These are phyloP conservation scores for Patiria miniata DNA, from an alignment of 35 echinoderm and acorn worm species.

Conservation along the genomic window DNA sequence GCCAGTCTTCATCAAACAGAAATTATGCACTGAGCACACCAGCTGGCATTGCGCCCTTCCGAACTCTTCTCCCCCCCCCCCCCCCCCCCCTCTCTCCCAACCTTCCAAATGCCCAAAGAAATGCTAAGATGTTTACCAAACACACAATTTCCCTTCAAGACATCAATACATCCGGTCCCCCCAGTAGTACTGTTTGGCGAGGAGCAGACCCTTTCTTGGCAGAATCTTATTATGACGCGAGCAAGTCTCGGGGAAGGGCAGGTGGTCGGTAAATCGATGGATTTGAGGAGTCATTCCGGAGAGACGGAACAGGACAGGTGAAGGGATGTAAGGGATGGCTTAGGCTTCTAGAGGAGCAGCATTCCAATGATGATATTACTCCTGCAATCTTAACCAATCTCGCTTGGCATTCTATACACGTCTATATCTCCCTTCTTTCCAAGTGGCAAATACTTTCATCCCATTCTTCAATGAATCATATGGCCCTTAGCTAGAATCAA, in stretches of 20 bases:
- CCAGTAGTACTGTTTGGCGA: neutral
- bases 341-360: neutral
- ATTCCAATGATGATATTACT: neutral
- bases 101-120: neutral
- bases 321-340: neutral
- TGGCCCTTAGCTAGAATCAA: too few relatives aligned
- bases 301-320: slow-evolving; percentile 3
- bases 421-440: too few relatives aligned
- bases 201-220: neutral
- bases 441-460: too few relatives aligned
- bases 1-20: too few relatives aligned
- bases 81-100: neutral
- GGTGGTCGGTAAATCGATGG: slow-evolving; percentile 19
- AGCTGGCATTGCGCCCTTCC: too few relatives aligned
- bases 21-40: too few relatives aligned
- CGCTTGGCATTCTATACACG: too few relatives aligned
- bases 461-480: too few relatives aligned
- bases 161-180: slow-evolving; percentile 23
- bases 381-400: too few relatives aligned
- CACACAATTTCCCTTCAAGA: slow-evolving; percentile 31
- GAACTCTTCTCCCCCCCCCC: too few relatives aligned
- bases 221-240: neutral
- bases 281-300: neutral
- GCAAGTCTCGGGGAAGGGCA: slow-evolving; percentile 7
- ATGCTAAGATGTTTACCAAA: slow-evolving; percentile 22